phyloP scores from a whole-genome alignment of 1,140 invertebrate species.

The Trichomalopsis sarcophagae region DNA sequence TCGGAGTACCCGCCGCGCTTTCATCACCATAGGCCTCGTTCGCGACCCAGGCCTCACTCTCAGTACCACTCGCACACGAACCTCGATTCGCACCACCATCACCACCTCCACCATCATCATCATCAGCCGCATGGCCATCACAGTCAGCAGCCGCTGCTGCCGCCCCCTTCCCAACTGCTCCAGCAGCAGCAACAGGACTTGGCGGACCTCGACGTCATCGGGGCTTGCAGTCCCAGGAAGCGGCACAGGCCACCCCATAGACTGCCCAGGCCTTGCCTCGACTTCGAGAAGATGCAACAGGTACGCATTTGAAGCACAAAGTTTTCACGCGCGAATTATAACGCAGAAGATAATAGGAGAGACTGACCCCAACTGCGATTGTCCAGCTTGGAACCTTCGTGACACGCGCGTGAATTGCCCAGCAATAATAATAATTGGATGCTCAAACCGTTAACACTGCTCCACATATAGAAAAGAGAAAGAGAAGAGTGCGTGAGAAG shows the following conservation, averaged over 20 bases:
- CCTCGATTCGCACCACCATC: conserved; percentile 59
- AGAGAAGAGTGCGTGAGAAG: conserved; percentile 12
- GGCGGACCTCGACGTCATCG: conserved; percentile 65
- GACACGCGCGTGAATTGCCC: background rate
- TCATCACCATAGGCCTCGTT: conserved; percentile 60
- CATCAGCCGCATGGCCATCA: conserved; percentile 52
- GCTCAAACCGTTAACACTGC: conserved; percentile 5
- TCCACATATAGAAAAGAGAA: background rate
- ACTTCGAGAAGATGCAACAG: conserved; percentile 98
- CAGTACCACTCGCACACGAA: conserved; percentile 59
- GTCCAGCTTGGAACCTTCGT: background rate
- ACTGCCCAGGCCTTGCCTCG: conserved; percentile 89
- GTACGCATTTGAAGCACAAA: conserved; percentile 69
- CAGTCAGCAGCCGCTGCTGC: conserved; percentile 54
- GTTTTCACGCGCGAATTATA: background rate
- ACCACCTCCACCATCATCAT: conserved; percentile 59
- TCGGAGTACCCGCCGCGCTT: conserved; percentile 52
- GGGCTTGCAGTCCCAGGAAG: conserved; percentile 79
- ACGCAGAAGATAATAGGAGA: background rate
- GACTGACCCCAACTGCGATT: too few relatives aligned
- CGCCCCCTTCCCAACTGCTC: conserved; percentile 49
- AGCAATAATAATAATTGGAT: background rate
- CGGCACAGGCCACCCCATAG: conserved; percentile 79
- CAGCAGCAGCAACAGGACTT: conserved; percentile 61
- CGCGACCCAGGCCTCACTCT: conserved; percentile 63